Evolutionary conservation across 1,140 invertebrate species (phyloP).

Genomic region (Drosophila repletoides): DNA sequence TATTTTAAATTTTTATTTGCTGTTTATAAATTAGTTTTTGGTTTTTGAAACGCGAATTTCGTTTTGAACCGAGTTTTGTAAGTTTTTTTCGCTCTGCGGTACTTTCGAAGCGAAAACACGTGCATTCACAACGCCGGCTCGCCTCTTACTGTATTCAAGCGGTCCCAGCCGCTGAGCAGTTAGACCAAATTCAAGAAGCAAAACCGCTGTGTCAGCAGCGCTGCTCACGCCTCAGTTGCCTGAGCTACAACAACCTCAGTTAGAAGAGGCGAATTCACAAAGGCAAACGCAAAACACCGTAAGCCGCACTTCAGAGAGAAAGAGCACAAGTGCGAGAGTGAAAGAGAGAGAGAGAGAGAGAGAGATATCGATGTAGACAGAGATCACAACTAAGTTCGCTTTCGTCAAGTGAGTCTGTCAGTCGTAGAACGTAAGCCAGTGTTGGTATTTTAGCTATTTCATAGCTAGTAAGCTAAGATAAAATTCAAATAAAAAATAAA

Average conservation of each 20-base stretch:
- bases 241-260: conserved; percentile 71
- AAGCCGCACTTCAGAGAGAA: conserved; percentile 35
- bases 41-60: conserved; percentile 11
- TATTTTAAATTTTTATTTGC: conserved; percentile 1
- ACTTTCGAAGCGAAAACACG: conserved; percentile 65
- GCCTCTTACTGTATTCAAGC: conserved; percentile 82
- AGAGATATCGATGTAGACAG: not conserved
- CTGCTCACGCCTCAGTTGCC: not conserved
- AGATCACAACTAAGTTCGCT: conserved; percentile 50
- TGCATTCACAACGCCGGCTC: conserved; percentile 82
- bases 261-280: conserved; percentile 57
- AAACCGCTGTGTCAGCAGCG: conserved; percentile 4
- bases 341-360: not conserved
- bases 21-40: not conserved
- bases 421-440: too few species aligned
- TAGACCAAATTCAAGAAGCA: conserved; percentile 74
- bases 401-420: conserved; percentile 66
- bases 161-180: conserved; percentile 72
- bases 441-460: too few species aligned
- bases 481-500: too few species aligned
- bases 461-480: too few species aligned
- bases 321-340: not conserved
- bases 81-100: conserved; percentile 11
- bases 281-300: conserved; percentile 72
- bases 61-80: not conserved